Conservation (phyloP, 2,113 vertebrate species). For the Acrocephalus arundinaceus region DNA sequence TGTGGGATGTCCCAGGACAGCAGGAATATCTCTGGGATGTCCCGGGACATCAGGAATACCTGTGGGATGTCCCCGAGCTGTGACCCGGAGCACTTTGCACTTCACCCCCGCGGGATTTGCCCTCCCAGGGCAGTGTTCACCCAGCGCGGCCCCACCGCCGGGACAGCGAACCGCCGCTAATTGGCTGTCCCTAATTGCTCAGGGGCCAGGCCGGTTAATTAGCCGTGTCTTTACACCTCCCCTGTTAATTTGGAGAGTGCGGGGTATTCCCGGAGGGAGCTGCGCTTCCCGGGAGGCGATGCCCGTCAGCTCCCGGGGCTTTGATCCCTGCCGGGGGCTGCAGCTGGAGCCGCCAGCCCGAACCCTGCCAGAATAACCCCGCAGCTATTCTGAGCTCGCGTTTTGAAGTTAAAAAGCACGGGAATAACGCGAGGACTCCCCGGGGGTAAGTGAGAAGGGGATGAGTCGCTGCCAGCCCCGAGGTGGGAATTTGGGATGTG, state of each 20-base stretch:
- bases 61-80: neutral
- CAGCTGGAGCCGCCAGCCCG: neutral
- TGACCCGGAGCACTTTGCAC: neutral
- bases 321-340: neutral
- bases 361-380: neutral
- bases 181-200: neutral
- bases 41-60: neutral
- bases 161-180: neutral
- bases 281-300: neutral
- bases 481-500: neutral
- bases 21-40: too few species aligned
- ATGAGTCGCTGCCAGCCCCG: neutral
- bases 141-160: neutral
- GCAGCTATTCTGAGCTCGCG: accelerated
- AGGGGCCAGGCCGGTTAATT: neutral
- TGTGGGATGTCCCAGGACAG: too few species aligned
- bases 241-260: neutral
- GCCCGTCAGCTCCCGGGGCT: accelerated
- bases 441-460: neutral
- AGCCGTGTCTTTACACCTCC: neutral
- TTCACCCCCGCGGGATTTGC: neutral
- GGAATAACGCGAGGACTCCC: neutral
- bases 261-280: neutral
- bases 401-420: neutral
- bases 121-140: neutral